Conservation (phyloP, 2,888 invertebrate genomes). For the Caenorhabditis drosophilae region DNA sequence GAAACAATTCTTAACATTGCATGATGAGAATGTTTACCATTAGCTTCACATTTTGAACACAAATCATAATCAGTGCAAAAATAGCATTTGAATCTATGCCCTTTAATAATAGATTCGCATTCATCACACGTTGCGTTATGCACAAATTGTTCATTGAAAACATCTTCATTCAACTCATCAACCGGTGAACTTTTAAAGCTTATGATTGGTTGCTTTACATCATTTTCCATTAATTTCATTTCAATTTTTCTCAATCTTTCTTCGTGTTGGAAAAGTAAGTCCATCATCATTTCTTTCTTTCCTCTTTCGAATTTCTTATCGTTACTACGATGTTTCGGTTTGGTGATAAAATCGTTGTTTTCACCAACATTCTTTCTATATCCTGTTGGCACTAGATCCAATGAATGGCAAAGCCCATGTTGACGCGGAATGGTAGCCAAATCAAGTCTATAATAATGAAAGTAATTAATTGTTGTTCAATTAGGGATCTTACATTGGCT, state of each 20-base stretch:
- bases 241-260: conserved; percentile 13
- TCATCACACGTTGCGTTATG: conserved; percentile 25
- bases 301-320: not conserved
- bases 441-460: not conserved
- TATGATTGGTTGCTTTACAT: not conserved
- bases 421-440: too few species aligned
- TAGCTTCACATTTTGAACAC: conserved; percentile 23
- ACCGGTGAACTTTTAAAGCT: not conserved
- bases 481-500: not conserved
- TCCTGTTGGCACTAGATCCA: too few species aligned
- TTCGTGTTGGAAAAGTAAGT: conserved; percentile 12
- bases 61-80: conserved; percentile 35
- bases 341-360: too few species aligned
- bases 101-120: conserved; percentile 24
- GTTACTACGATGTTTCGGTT: too few species aligned
- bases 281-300: not conserved
- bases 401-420: too few species aligned
- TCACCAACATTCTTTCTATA: too few species aligned
- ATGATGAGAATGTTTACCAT: not conserved
- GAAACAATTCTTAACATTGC: not conserved
- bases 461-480: too few species aligned
- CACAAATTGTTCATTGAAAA: not conserved
- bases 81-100: conserved; percentile 35
- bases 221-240: not conserved
- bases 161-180: too few species aligned